phyloP scores from a whole-genome alignment of 2,888 invertebrate species.

The Herminia tarsipennalis region DNA sequence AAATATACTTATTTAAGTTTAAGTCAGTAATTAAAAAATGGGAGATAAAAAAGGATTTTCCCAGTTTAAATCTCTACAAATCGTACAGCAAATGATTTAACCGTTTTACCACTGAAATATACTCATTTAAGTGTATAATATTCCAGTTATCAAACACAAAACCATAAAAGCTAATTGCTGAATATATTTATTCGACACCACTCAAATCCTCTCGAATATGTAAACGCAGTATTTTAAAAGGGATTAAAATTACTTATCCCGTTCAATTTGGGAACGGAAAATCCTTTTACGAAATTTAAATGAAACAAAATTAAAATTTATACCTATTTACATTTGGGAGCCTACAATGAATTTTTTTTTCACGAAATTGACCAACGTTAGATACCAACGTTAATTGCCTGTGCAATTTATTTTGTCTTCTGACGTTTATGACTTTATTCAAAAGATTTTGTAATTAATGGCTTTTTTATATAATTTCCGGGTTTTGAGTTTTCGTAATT shows the following conservation, averaged over 20 bases:
- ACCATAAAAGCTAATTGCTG: neutral
- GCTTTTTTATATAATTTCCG: neutral
- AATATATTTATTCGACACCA: conserved; percentile 4
- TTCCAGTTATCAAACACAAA: conserved; percentile 3
- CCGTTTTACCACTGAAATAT: neutral
- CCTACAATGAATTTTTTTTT: conserved; percentile 15
- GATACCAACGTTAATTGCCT: conserved; percentile 10
- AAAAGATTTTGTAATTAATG: conserved; percentile 12
- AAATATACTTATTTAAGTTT: no score
- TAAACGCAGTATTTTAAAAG: conserved; percentile 10
- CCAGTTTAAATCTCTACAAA: neutral
- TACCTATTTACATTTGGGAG: conserved; percentile 12
- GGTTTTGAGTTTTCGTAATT: neutral
- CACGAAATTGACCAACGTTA: conserved; percentile 1
- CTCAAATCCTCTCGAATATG: conserved; percentile 6
- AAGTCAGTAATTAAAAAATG: no score
- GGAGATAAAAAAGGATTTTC: no score
- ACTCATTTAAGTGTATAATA: neutral
- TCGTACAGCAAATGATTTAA: neutral
- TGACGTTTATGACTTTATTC: conserved; percentile 18
- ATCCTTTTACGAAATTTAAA: conserved; percentile 12
- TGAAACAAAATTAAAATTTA: conserved; percentile 23
- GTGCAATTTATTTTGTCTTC: conserved; percentile 14
- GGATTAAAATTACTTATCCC: conserved; percentile 13
- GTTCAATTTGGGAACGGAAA: conserved; percentile 13